Conservation (phyloP, 2,888 invertebrate genomes). For the Andrena hattorfiana region DNA sequence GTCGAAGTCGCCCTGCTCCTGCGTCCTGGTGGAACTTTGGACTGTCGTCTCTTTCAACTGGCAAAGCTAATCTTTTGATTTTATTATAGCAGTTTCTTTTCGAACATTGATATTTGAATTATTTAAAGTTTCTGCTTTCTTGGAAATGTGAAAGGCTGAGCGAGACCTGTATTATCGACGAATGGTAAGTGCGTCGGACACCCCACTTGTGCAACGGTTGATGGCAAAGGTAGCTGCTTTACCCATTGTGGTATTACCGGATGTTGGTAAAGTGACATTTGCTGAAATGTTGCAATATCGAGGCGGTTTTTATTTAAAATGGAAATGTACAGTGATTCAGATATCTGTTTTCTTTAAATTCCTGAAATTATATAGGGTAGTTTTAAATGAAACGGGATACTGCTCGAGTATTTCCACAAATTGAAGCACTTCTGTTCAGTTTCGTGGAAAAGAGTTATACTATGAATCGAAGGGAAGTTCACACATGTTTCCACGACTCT, state of each 20-base stretch:
- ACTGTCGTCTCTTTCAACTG: background rate
- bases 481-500: background rate
- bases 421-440: no score
- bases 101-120: no score
- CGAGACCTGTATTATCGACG: background rate
- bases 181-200: background rate
- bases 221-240: background rate
- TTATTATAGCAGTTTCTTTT: no score
- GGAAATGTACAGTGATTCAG: no score
- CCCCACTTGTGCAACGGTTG: background rate
- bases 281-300: background rate
- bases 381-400: no score
- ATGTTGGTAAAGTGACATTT: background rate
- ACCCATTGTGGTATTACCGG: background rate
- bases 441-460: background rate
- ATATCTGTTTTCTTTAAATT: no score
- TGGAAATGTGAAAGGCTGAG: background rate
- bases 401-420: no score
- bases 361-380: no score
- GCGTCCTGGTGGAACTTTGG: background rate
- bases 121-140: background rate
- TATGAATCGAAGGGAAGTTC: background rate
- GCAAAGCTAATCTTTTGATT: background rate
- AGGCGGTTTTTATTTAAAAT: no score
- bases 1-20: background rate